Base-by-base conservation (phyloP, 2,888 invertebrate genomes). In the Lepidochrysops patricia region DNA sequence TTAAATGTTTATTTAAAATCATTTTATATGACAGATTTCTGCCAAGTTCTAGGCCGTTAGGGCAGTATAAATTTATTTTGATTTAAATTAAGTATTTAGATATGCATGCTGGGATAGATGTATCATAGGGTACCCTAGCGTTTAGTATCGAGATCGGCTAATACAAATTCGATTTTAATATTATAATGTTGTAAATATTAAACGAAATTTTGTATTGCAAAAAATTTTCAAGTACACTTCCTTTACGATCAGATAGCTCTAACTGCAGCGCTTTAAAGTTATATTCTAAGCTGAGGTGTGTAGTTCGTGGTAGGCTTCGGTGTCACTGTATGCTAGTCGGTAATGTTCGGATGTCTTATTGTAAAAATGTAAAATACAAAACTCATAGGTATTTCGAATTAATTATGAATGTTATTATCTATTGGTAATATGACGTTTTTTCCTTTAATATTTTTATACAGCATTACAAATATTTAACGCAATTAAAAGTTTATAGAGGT, bases 401-500 rank as follows among this genome's bases (percentile, higher is more conserved):
- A 72, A 78, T 72, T 82, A 82, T 84, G 79, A 82, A 85, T 84
- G 84, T 84, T 86, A 84, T 77, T 74, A 68, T 63, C 62, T 70
- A 85, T 86, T 81, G 82, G 80, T 77, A 79, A 79, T 78, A 82
- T 82, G 81, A 84, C 81, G 80, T 84, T 84, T 84, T 86, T 89
- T 85, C 80, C 86, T 89, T 89, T 88, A 88, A 86, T 88, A 88
- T 89, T 88, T 89, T 89, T 89, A 88, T 89, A 89, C 88, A 89
- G 85, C 86, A 86, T 86, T 84, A 85, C 81, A 82, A 79, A 80
- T 87, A 87, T 85, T 81, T 84, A 87, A 82, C 84, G 87, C 87
- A 87, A 87, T 86, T 86, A 84, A 87, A 87, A 84, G 82, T 87
- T 84, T 88, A 85, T 87, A 86, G 84, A 84, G 87, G 84, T 87